Conservation (phyloP, 1,140 invertebrate species). For the Drosophila auraria region DNA sequence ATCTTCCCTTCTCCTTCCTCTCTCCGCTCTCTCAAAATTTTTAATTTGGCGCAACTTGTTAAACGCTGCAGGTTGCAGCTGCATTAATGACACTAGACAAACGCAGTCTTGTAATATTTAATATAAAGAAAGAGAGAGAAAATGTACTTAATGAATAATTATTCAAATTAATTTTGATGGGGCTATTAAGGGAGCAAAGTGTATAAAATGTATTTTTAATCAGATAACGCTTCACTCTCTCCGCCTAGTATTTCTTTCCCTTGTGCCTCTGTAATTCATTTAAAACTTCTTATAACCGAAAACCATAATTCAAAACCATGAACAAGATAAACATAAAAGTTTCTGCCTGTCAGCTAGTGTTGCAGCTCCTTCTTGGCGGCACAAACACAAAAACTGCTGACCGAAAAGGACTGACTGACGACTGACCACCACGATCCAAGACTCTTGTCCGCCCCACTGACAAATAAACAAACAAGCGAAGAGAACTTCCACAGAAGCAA, state of each 20-base stretch:
- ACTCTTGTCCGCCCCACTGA: slow-evolving; percentile 37
- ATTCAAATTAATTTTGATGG: not conserved
- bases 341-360: slow-evolving; percentile 11
- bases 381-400: slow-evolving; percentile 38
- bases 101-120: not conserved
- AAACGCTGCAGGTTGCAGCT: slow-evolving; percentile 47
- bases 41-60: slow-evolving; percentile 79
- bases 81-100: not conserved
- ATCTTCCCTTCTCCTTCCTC: not conserved
- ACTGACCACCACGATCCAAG: slow-evolving; percentile 30
- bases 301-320: not conserved
- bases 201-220: not conserved
- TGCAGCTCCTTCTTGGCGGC: slow-evolving; percentile 7
- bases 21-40: slow-evolving; percentile 25
- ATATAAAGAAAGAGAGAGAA: no score
- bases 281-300: not conserved
- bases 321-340: not conserved
- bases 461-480: slow-evolving; percentile 13
- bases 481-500: slow-evolving; percentile 51
- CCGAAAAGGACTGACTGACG: slow-evolving; percentile 26
- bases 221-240: not conserved
- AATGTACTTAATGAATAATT: not conserved
- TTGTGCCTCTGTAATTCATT: not conserved
- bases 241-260: no score
- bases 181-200: not conserved